These are phyloP conservation scores for Chrysoperla carnea DNA, from an alignment of 1,140 invertebrate genomes.

Conservation along the genomic window DNA sequence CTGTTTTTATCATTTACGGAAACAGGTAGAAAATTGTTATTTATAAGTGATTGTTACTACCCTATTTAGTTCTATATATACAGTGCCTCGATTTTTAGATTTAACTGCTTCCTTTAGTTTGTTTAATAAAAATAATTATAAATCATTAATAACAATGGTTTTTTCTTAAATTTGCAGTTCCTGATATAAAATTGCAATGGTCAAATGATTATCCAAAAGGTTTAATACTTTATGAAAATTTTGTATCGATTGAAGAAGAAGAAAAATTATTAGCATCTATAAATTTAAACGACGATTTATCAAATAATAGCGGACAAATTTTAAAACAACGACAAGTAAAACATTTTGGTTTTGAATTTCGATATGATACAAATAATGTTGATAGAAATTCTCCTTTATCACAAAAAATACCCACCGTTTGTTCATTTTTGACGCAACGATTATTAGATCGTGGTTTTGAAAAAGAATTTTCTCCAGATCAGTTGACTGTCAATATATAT, in stretches of 20 bases:
- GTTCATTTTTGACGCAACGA: slow-evolving; percentile 42
- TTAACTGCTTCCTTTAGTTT: too few relatives aligned
- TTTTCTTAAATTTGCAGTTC: too few relatives aligned
- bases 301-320: slow-evolving; percentile 8
- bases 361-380: slow-evolving; percentile 79
- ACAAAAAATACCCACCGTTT: slow-evolving; percentile 50
- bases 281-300: slow-evolving; percentile 29
- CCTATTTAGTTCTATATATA: too few relatives aligned
- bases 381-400: slow-evolving; percentile 47
- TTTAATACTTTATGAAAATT: slow-evolving; percentile 51
- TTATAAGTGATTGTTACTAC: too few relatives aligned
- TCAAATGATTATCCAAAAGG: slow-evolving; percentile 36
- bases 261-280: slow-evolving; percentile 38
- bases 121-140: too few relatives aligned
- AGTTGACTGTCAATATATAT: slow-evolving; percentile 88
- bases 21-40: too few relatives aligned
- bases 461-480: slow-evolving; percentile 48
- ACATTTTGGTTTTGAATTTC: slow-evolving; percentile 90
- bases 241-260: slow-evolving; percentile 59
- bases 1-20: too few relatives aligned
- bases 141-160: too few relatives aligned
- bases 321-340: slow-evolving; percentile 78
- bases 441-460: slow-evolving; percentile 30
- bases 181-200: too few relatives aligned
- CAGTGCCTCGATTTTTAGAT: too few relatives aligned